These are phyloP conservation scores for Urocitellus parryii DNA, from an alignment of 2,113 vertebrate genomes.

Conservation along the genomic window DNA sequence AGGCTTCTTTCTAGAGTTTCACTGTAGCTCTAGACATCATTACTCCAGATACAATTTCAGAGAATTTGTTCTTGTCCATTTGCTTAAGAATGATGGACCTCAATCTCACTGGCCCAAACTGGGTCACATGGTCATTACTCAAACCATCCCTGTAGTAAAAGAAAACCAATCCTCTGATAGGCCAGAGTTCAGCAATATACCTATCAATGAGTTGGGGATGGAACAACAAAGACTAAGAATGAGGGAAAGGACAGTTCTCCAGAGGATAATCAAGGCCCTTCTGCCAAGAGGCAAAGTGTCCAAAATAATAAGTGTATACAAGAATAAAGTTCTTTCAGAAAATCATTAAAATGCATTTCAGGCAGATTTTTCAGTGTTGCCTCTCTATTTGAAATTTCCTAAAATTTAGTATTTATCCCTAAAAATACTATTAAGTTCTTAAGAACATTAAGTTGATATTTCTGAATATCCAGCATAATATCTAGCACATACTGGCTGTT, in stretches of 20 bases:
- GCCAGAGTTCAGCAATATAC: not conserved
- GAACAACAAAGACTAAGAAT: not conserved
- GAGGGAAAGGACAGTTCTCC: not conserved
- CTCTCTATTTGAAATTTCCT: constrained; percentile 13
- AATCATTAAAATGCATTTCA: not conserved
- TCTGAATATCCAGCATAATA: not conserved
- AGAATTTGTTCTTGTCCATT: not conserved
- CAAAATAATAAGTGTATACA: not conserved
- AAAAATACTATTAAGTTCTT: not conserved
- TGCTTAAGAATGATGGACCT: not conserved
- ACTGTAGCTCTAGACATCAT: not conserved
- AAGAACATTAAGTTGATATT: not conserved
- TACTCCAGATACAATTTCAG: not conserved
- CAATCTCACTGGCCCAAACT: not conserved
- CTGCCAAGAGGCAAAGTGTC: not conserved
- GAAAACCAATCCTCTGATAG: not conserved
- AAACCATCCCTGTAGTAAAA: not conserved
- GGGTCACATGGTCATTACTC: not conserved
- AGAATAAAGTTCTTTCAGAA: not conserved
- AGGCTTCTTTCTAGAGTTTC: not conserved
- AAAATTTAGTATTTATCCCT: constrained; percentile 25
- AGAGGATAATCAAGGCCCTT: not conserved
- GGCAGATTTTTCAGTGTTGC: not conserved
- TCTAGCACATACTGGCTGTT: not conserved
- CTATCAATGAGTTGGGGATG: not conserved